These are phyloP conservation scores for Bubo blakistoni DNA, from an alignment of 2,113 vertebrate species.

Conservation along the genomic window DNA sequence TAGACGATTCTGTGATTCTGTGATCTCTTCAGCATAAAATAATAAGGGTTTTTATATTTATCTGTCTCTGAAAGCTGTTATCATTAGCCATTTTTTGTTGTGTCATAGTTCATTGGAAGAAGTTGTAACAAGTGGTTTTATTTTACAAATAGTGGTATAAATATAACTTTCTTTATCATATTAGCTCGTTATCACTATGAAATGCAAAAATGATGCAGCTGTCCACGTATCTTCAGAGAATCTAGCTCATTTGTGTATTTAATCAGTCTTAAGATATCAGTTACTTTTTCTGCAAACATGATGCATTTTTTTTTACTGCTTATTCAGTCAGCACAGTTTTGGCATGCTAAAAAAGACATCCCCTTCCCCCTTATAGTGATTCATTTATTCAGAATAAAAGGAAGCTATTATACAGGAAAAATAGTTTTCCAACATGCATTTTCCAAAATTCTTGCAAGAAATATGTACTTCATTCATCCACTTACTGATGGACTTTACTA, in stretches of 20 bases:
- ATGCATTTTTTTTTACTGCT: not conserved
- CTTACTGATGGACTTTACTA: not conserved
- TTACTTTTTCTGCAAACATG: not conserved
- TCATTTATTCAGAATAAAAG: not conserved
- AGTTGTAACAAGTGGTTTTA: not conserved
- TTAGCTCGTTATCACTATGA: not conserved
- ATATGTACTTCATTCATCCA: not conserved
- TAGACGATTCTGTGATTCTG: no score
- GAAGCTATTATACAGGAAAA: not conserved
- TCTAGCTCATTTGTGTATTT: not conserved
- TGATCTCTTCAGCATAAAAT: not conserved
- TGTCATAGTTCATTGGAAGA: not conserved
- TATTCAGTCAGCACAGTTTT: not conserved
- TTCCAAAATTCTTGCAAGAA: not conserved
- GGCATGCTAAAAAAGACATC: not conserved
- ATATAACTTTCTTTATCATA: not conserved
- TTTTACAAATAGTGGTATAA: not conserved
- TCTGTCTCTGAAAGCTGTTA: not conserved
- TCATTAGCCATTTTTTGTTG: not conserved
- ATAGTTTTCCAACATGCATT: not conserved
- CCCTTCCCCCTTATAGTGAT: not conserved
- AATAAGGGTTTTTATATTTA: not conserved
- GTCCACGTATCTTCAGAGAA: not conserved
- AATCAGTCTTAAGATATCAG: not conserved
- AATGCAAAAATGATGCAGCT: not conserved